Evolutionary conservation across 2,113 vertebrate genomes (phyloP).

Genomic region (Neotragus pygmaeus): DNA sequence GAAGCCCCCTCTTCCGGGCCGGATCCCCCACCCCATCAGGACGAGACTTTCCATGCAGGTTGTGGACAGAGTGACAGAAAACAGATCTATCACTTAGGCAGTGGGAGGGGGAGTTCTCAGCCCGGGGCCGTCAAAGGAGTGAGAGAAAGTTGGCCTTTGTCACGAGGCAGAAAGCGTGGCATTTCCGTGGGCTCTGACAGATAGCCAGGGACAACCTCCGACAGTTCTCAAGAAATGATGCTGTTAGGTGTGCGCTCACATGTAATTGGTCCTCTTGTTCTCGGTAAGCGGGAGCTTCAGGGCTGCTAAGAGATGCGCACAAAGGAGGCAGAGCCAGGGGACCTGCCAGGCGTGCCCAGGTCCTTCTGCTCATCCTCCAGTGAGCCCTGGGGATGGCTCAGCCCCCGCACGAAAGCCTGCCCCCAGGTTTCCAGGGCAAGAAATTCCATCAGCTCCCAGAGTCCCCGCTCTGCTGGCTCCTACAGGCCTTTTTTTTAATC

Average conservation of each 20-base stretch:
- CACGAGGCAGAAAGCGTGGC: background rate
- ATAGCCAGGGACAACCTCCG: background rate
- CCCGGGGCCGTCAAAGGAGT: background rate
- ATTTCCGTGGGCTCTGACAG: background rate
- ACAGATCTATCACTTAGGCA: background rate
- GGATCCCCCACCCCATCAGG: no score
- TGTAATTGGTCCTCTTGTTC: background rate
- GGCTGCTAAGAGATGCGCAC: background rate
- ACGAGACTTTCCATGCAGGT: rapidly evolving
- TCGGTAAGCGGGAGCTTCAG: background rate
- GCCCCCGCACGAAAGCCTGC: background rate
- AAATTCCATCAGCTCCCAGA: conserved; percentile 68
- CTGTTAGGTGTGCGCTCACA: rapidly evolving
- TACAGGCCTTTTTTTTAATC: conserved; percentile 53
- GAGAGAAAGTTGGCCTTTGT: background rate
- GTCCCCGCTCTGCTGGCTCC: background rate
- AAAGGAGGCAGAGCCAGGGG: background rate
- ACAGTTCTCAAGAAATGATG: background rate
- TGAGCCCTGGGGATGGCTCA: background rate
- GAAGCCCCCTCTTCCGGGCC: background rate
- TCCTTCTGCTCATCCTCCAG: background rate
- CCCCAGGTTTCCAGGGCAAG: conserved; percentile 48
- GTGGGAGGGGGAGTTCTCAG: background rate
- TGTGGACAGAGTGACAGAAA: background rate
- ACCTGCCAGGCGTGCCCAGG: background rate